Evolutionary conservation across 2,113 vertebrate genomes (phyloP), one percentile per base, ranked within the genome.

Genomic region (Ovibos moschatus): DNA sequence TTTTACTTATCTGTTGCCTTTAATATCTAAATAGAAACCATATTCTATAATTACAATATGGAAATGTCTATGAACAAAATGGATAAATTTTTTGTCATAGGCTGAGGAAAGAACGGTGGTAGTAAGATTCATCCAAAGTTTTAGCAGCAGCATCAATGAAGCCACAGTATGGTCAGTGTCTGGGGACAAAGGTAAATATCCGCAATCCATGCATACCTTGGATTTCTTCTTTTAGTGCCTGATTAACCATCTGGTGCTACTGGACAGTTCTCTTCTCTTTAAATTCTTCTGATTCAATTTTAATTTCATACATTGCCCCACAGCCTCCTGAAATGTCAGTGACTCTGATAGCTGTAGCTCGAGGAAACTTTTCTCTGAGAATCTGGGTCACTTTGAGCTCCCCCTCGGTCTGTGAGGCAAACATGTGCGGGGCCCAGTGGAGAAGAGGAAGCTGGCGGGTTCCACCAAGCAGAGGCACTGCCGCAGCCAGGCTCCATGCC

Each of bases 281-380:
- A 98, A 99, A 99, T 30, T 99, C 99, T 97, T 99, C 99, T 0
- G 99, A 99, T 97, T 99, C 99, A 10, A 99, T 99, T 83, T 99
- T 99, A 82, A 99, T 99, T 94, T 99, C 99, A 93, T 99, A 99
- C 99, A 99, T 99, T 8, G 99, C 99, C 1, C 99, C 99, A 36
- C 99, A 99, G 84, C 99, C 99, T 28, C 99, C 99, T 99, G 40
- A n/a, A 60, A 92, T 55, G 96, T 99, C 99, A n/a, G 99, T 99
- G 6, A 99, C 99, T 97, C 98, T 99, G 67, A 99, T 99, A 40
- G 98, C 98, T 0, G 99, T 98, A 0, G 99, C 99, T 8, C 19
- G 98, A 1, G 99, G 99, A 82, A 99, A 99, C 74, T 99, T 99
- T 85, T 99, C 99, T 93, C 98, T 99, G 51, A 99, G 98, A 28